Evolutionary conservation across 2,113 vertebrate genomes (phyloP), one percentile per base, ranked within the genome.

Genomic region (Pachycephala philippinensis): DNA sequence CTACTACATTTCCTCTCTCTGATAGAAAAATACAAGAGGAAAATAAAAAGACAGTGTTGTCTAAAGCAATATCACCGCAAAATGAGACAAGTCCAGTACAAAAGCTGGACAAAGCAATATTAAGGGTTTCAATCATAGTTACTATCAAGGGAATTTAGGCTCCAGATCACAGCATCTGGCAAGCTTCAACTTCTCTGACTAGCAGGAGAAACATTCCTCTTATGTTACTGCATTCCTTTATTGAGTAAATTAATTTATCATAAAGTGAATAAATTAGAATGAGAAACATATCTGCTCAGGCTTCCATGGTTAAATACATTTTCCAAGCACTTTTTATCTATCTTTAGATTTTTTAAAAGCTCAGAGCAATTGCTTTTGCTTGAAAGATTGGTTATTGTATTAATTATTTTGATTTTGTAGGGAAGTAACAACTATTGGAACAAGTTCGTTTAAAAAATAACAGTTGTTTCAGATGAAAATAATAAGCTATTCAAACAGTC

Each of bases 101-200:
- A 97, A 92, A 97, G 91, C 97, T 92, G 96, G 91, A 97, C 97
- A 98, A 97, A 96, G 97, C 95, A 94, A 93, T 97, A 98, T 97
- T 97, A 98, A 97, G 97, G 98, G 97, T 98, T 98, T 98, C 98
- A 98, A 98, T 98, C 98, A 98, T 97, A 95, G 98, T 96, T 95
- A 91, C 78, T 93, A 96, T 95, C 96, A 97, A 95, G 98, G 98
- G 98, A 99, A 98, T 98, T 98, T 93, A 98, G 96, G 86, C 97
- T 97, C 96, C 98, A 98, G 98, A 98, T 98, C 98, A 76, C 83
- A 97, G 98, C 98, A 99, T 99, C 99, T 99, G 99, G 99, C 97
- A 99, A 99, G 98, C 98, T 98, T 99, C 99, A 99, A 96, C 89
- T 93, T 98, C 96, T 97, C 95, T 98, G 92, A 90, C 88, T 96